phyloP scores from a whole-genome alignment of 2,113 vertebrate genomes.

The Lepisosteus oculatus region DNA sequence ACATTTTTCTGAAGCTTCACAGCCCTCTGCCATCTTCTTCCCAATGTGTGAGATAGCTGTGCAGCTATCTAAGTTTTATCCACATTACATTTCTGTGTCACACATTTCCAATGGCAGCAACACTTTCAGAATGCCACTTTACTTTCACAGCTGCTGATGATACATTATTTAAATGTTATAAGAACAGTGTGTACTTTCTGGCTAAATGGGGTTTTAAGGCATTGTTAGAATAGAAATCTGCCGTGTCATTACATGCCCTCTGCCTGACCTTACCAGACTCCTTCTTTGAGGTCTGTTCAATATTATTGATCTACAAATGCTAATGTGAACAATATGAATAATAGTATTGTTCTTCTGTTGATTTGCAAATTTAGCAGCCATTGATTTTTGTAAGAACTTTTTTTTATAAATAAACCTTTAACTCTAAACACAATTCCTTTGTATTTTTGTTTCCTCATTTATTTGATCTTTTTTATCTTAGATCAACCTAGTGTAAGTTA shows the following conservation, averaged over 20 bases:
- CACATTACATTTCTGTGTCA: no score
- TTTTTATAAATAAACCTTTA: not conserved
- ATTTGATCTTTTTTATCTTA: not conserved
- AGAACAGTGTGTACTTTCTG: no score
- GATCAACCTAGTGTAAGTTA: not conserved
- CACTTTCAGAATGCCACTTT: no score
- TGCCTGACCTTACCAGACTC: not conserved
- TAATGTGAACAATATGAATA: constrained; percentile 6
- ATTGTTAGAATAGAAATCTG: not conserved
- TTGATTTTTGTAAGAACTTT: not conserved
- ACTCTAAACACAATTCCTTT: not conserved
- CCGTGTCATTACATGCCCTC: not conserved
- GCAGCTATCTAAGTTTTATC: no score
- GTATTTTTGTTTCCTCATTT: not conserved
- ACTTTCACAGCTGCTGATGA: no score
- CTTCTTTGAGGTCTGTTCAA: not conserved
- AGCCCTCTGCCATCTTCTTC: no score
- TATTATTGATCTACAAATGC: constrained; percentile 17
- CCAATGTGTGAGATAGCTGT: no score
- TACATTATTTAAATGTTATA: no score
- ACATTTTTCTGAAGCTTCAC: no score
- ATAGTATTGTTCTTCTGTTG: constrained; percentile 3
- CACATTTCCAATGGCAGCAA: no score
- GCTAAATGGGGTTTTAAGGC: no score
- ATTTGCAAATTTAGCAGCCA: not conserved